Evolutionary conservation across 2,797 vertebrate species (phyloP).

Genomic region (Anas acuta): DNA sequence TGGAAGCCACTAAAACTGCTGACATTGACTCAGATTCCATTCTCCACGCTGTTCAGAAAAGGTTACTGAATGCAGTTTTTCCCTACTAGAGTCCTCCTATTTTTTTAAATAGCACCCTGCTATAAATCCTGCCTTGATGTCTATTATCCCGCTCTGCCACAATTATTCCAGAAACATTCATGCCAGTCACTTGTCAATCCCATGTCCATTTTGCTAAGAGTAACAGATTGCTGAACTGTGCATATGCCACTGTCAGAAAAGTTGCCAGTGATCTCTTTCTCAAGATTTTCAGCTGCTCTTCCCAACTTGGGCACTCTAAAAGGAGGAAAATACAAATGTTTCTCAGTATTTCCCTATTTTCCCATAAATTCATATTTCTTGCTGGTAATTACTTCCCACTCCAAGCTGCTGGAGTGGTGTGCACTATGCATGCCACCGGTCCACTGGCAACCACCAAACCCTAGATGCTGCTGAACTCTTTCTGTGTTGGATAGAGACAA

Average conservation of each 20-base stretch:
- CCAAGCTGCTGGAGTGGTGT: not conserved
- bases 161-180: not conserved
- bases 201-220: not conserved
- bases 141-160: not conserved
- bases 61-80: not conserved
- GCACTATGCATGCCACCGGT: not conserved
- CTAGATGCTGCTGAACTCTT: not conserved
- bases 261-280: not conserved
- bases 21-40: not conserved
- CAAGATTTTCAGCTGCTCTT: not conserved
- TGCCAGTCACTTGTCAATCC: constrained; percentile 23
- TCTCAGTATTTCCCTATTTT: not conserved
- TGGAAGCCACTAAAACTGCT: not conserved
- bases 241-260: not conserved
- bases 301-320: not conserved
- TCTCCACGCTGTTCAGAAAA: not conserved
- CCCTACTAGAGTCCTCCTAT: not conserved
- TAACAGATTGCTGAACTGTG: not conserved
- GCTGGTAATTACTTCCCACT: not conserved
- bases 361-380: not conserved
- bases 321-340: not conserved
- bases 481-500: not conserved
- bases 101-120: not conserved
- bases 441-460: not conserved
- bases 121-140: not conserved